Conservation (phyloP, 2,797 vertebrate species). For the Centroberyx gerrardi region DNA sequence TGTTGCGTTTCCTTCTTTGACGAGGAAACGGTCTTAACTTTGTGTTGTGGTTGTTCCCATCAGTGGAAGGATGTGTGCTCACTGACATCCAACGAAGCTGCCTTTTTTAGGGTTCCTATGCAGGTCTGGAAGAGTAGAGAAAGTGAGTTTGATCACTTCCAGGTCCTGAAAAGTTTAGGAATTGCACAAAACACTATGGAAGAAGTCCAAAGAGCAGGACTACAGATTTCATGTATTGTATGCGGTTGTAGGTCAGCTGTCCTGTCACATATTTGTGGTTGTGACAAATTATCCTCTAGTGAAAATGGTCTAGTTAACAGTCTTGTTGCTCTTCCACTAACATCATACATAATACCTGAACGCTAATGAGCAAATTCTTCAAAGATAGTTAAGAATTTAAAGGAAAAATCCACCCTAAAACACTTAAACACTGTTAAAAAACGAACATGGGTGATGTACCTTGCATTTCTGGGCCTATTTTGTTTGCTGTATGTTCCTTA, state of each 20-base stretch:
- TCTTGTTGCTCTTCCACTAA: neutral
- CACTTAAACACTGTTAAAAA: neutral
- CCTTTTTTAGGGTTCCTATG: slow-evolving; percentile 7
- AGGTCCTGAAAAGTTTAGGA: slow-evolving; percentile 5
- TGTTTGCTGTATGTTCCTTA: too few relatives aligned
- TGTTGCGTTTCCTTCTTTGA: slow-evolving; percentile 72
- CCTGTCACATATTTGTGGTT: slow-evolving; percentile 7
- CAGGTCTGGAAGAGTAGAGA: neutral
- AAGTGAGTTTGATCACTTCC: neutral
- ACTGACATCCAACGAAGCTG: slow-evolving; percentile 21
- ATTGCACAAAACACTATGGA: neutral
- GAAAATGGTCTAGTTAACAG: slow-evolving; percentile 3
- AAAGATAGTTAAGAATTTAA: slow-evolving; percentile 16
- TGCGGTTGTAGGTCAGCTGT: slow-evolving; percentile 14
- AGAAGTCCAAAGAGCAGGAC: slow-evolving; percentile 1
- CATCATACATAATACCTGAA: neutral
- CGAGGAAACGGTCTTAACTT: slow-evolving; percentile 15
- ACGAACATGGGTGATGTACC: neutral
- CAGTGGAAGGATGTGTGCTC: slow-evolving; percentile 16
- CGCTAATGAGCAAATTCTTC: neutral
- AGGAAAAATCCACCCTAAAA: slow-evolving; percentile 33
- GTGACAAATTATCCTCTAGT: slow-evolving; percentile 10
- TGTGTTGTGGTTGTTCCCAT: slow-evolving; percentile 56
- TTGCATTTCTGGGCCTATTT: neutral
- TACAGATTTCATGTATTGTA: slow-evolving; percentile 7